Conservation (phyloP, 2,888 invertebrate species). For the Clistopyga incitator region DNA sequence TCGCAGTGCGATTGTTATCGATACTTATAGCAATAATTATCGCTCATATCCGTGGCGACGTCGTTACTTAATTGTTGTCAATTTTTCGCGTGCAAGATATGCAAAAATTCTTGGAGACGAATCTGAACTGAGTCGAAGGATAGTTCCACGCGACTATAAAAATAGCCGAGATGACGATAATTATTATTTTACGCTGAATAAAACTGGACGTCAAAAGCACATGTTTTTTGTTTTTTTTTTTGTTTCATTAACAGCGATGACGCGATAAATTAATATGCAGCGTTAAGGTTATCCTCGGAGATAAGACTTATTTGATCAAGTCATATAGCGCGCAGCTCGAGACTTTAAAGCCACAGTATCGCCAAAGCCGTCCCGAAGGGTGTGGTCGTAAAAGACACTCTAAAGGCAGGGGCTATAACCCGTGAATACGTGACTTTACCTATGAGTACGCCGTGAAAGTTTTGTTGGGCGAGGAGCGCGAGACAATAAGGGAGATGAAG, state of each 20-base stretch:
- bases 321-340: neutral
- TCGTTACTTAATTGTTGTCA: too few relatives aligned
- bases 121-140: too few relatives aligned
- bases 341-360: neutral
- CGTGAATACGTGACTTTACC: neutral
- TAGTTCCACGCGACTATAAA: too few relatives aligned
- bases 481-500: constrained; percentile 16
- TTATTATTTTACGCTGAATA: neutral
- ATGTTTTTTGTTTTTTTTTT: neutral
- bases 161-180: too few relatives aligned
- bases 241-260: neutral
- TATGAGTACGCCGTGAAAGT: neutral
- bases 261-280: neutral
- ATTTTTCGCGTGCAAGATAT: too few relatives aligned
- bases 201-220: neutral
- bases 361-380: neutral
- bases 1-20: too few relatives aligned
- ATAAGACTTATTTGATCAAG: neutral
- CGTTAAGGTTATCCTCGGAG: neutral
- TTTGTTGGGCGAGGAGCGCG: neutral
- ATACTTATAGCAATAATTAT: too few relatives aligned
- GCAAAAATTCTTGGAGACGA: too few relatives aligned
- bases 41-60: too few relatives aligned
- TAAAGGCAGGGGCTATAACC: neutral
- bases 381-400: neutral